Percentiles rank a stretch among this genome's conserved stretches.
Conservation (phyloP, 2,888 invertebrate species). For the Maniola hyperantus region DNA sequence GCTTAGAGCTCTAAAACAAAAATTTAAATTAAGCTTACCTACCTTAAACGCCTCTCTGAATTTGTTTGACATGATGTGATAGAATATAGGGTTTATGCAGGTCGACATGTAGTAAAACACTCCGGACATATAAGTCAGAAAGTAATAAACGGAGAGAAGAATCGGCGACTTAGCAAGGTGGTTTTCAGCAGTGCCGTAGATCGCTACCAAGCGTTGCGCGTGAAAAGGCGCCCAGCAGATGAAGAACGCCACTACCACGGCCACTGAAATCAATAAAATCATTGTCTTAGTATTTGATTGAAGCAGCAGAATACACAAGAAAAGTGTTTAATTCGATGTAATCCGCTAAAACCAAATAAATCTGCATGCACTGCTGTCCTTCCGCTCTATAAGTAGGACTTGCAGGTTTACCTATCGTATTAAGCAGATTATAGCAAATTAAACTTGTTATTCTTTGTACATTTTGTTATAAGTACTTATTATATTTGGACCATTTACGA, state of each 20-base stretch:
- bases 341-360: too few relatives aligned
- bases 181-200: slow-evolving; percentile 84
- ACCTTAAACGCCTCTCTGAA: slow-evolving; percentile 97
- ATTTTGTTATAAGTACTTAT: too few relatives aligned
- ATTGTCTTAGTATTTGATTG: too few relatives aligned
- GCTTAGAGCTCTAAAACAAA: too few relatives aligned
- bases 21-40: slow-evolving; percentile 42
- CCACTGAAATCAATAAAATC: slow-evolving; percentile 80
- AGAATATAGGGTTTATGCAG: slow-evolving; percentile 95
- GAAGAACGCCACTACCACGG: slow-evolving; percentile 95
- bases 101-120: slow-evolving; percentile 96
- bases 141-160: slow-evolving; percentile 84
- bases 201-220: slow-evolving; percentile 92
- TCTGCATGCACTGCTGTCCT: too few relatives aligned
- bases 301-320: too few relatives aligned
- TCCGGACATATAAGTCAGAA: slow-evolving; percentile 92
- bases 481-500: too few relatives aligned
- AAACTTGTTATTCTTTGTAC: too few relatives aligned
- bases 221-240: slow-evolving; percentile 97
- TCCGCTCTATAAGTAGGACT: too few relatives aligned
- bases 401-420: too few relatives aligned
- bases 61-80: slow-evolving; percentile 97
- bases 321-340: too few relatives aligned
- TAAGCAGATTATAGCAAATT: too few relatives aligned
- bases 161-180: slow-evolving; percentile 65